A percentile compares a stretch with the other conserved stretches of the same genome.
Evolutionary conservation across 2,888 invertebrate genomes (phyloP).

Genomic region (Cylindroiulus punctatus): DNA sequence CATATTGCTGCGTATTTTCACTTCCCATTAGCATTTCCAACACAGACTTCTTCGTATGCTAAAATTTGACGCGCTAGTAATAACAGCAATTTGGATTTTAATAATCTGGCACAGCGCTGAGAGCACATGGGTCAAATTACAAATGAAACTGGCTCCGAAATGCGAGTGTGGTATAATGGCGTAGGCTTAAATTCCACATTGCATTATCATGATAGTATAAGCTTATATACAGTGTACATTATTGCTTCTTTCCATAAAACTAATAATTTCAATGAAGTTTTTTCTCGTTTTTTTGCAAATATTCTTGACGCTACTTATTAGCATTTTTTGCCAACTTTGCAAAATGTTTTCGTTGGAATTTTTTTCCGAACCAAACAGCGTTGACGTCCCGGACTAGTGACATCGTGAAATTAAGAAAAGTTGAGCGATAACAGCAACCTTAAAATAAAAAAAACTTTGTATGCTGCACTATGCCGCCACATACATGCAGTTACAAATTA

Average conservation of each 20-base stretch:
- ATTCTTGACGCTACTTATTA: not conserved
- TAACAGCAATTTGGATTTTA: conserved; percentile 44
- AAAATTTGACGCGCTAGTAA: conserved; percentile 3
- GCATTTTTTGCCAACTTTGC: too few relatives aligned
- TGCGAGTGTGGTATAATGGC: not conserved
- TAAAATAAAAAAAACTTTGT: too few relatives aligned
- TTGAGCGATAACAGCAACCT: too few relatives aligned
- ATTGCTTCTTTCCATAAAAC: not conserved
- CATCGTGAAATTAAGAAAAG: too few relatives aligned
- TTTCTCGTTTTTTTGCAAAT: not conserved
- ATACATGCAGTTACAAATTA: too few relatives aligned
- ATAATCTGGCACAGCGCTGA: not conserved
- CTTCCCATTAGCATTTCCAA: not conserved
- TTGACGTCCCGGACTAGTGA: too few relatives aligned
- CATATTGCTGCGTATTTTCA: not conserved
- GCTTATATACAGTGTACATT: too few relatives aligned
- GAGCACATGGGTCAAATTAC: conserved; percentile 44
- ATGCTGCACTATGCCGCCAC: too few relatives aligned
- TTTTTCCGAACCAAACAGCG: too few relatives aligned
- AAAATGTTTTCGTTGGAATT: too few relatives aligned
- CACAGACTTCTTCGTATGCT: not conserved
- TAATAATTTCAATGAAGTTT: not conserved
- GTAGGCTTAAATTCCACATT: not conserved
- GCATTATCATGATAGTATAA: not conserved
- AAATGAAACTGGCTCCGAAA: not conserved